Evolutionary conservation across 2,888 invertebrate genomes (phyloP).

Genomic region (Xestia c-nigrum): DNA sequence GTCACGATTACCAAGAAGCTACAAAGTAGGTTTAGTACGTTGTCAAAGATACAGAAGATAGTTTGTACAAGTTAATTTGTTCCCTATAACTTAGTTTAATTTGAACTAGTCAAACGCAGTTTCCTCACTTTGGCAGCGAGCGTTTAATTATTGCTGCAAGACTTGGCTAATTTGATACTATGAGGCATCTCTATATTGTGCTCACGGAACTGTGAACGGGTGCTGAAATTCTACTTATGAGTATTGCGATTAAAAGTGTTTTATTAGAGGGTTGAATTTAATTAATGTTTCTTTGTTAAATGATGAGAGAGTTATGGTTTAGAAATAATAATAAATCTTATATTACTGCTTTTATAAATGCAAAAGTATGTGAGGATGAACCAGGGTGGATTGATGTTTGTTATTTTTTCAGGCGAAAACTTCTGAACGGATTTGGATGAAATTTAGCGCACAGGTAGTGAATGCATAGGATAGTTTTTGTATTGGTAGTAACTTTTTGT

Average conservation of each 20-base stretch:
- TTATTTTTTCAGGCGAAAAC: neutral
- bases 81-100: constrained; percentile 84
- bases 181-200: constrained; percentile 79
- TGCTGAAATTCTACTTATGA: constrained; percentile 66
- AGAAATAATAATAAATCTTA: neutral
- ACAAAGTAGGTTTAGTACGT: constrained; percentile 63
- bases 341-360: neutral
- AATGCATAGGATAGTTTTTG: neutral
- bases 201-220: constrained; percentile 71
- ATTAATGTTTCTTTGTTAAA: constrained; percentile 1
- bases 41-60: constrained; percentile 70
- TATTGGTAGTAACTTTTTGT: neutral
- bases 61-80: constrained; percentile 81
- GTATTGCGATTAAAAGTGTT: constrained; percentile 40
- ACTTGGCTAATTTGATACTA: constrained; percentile 84
- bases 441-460: neutral
- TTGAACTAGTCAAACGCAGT: constrained; percentile 84
- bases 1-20: constrained; percentile 6
- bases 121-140: constrained; percentile 73
- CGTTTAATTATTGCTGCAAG: constrained; percentile 86
- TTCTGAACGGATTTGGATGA: neutral
- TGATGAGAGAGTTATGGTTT: neutral
- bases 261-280: constrained; percentile 14
- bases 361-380: neutral
- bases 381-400: neutral